Percentiles rank a stretch among this genome's conserved stretches.
phyloP scores from a whole-genome alignment of 2,888 invertebrate species.

The Tyria jacobaeae region DNA sequence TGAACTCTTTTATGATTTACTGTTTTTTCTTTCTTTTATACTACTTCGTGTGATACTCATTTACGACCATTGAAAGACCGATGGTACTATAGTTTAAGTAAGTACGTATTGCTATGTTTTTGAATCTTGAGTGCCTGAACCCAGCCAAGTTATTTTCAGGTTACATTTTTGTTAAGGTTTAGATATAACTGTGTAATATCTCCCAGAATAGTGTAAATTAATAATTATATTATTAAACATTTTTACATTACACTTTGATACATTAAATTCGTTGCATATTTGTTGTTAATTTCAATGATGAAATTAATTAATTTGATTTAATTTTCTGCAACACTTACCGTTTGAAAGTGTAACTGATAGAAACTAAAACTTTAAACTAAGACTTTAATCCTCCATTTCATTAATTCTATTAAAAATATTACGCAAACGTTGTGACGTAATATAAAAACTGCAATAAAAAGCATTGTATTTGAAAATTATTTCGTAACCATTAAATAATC shows the following conservation, averaged over 20 bases:
- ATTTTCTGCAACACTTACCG: no score
- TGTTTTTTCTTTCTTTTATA: constrained; percentile 20
- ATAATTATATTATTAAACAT: no score
- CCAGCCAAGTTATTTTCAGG: neutral
- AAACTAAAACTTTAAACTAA: neutral
- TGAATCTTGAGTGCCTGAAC: neutral
- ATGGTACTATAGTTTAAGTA: no score
- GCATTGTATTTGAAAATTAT: neutral
- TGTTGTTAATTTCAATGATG: no score
- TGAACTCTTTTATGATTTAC: constrained; percentile 37
- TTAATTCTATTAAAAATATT: neutral
- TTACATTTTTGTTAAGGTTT: no score
- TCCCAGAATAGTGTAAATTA: no score
- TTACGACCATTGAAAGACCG: neutral
- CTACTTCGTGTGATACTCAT: neutral
- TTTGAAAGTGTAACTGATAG: no score
- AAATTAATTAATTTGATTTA: no score
- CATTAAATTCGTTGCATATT: neutral
- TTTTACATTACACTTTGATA: no score
- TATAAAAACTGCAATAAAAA: neutral
- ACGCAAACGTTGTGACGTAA: no score
- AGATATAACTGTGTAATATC: no score
- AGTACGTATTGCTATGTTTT: neutral
- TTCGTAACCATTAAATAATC: neutral
- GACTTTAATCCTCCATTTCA: neutral